Evolutionary conservation across 2,888 invertebrate genomes (phyloP).

Genomic region (Meiosimyza decipiens): DNA sequence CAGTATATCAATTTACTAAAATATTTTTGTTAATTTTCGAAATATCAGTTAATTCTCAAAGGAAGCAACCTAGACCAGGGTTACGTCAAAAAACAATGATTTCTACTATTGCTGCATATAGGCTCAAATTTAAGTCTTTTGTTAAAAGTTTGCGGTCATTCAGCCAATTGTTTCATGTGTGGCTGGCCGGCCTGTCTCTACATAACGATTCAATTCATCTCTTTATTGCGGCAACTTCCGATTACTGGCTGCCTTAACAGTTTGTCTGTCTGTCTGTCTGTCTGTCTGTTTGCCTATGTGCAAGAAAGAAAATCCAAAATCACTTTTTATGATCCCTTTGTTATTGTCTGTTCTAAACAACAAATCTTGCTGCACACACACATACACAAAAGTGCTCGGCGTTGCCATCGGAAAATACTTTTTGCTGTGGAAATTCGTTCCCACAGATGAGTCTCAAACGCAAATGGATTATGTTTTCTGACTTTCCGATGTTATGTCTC

Average conservation of each 20-base stretch:
- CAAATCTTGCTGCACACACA: background rate
- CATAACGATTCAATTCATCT: constrained; percentile 41
- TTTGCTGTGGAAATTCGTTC: background rate
- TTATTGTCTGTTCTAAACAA: constrained; percentile 13
- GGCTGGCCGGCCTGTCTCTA: constrained; percentile 37
- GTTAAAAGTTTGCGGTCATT: constrained; percentile 52
- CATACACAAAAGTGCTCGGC: background rate
- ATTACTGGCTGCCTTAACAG: background rate
- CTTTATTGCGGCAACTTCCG: constrained; percentile 33
- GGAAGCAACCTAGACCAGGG: constrained; percentile 7
- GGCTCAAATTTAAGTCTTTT: constrained; percentile 19
- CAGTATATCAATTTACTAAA: too few relatives aligned
- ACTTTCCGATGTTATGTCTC: too few relatives aligned
- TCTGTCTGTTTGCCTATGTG: too few relatives aligned
- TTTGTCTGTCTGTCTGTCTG: background rate
- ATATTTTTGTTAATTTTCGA: constrained; percentile 18
- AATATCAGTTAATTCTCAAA: constrained; percentile 31
- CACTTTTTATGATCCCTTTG: constrained; percentile 4
- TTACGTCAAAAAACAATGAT: constrained; percentile 31
- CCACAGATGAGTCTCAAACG: too few relatives aligned
- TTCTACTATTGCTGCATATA: background rate
- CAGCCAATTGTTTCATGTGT: constrained; percentile 61
- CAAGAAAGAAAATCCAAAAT: background rate
- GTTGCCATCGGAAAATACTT: constrained; percentile 9
- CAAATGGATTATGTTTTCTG: too few relatives aligned